Base-by-base conservation (phyloP, 2,888 invertebrate genomes). In the Stramonita haemastoma region DNA sequence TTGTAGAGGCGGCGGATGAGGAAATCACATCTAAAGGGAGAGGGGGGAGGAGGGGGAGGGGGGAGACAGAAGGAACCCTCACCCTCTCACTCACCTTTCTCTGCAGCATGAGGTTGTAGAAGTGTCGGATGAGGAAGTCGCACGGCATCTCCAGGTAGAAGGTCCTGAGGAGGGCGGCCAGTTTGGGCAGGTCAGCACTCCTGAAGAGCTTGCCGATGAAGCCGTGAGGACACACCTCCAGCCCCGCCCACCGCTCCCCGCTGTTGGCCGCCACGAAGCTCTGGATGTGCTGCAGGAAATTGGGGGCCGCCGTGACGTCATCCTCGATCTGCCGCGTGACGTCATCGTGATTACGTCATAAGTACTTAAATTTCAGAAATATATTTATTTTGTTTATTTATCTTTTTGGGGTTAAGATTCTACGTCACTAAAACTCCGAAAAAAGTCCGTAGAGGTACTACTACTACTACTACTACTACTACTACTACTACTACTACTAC, bases 281-380 rank as follows among this genome's bases (percentile, higher is more conserved):
- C 0, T 95, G 95, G 8, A 96, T 94, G 90, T 95, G 95, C 19
- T 92, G 92, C 17, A 95, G 91, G 91, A 94, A 96, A 86, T 93
- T 93, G 13, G 93, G 92, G 1, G 95, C 93, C 6, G 95, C 92
- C 26, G 95, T 92, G 32, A 96, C 94, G 91, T 96, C 96, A 91
- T 96, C 96, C 91, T 96, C 96, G 36, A 96, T 91, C 87, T 87
- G 87, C 8, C 46, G 46, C 46, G 46, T 66, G 19, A 66, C 26
- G 66, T 66, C 66, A 66, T 46, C 46, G 46, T 46, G n/a, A n/a
- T n/a, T n/a, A n/a, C n/a, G n/a, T n/a, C n/a, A n/a, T n/a, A n/a
- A n/a, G n/a, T n/a, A n/a, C n/a, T n/a, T n/a, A n/a, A n/a, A n/a
- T n/a, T n/a, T n/a, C n/a, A n/a, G n/a, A n/a, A n/a, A n/a, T n/a